Conservation (phyloP, 2,797 vertebrate genomes). For the Danio jaintianensis region DNA sequence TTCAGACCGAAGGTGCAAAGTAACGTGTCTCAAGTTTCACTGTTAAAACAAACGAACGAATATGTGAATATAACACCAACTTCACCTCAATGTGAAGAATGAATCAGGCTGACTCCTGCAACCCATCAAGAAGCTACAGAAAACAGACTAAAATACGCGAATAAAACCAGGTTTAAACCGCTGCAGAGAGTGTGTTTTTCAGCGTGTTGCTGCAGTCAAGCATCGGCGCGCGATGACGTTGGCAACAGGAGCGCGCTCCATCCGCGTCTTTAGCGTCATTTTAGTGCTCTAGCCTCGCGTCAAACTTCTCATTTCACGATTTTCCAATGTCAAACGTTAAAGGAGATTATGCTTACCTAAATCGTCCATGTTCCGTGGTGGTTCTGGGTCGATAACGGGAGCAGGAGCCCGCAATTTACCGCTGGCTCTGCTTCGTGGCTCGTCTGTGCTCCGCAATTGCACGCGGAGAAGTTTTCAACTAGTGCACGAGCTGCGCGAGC, state of each 20-base stretch:
- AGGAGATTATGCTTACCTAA: slow-evolving; percentile 72
- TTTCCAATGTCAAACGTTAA: not conserved
- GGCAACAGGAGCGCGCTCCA: slow-evolving; percentile 17
- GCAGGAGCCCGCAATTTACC: slow-evolving; percentile 61
- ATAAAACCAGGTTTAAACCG: not conserved
- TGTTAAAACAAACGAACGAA: too few relatives aligned
- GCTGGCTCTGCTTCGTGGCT: slow-evolving; percentile 57
- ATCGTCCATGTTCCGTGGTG: slow-evolving; percentile 79
- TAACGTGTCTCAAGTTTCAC: too few relatives aligned
- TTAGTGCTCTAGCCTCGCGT: not conserved
- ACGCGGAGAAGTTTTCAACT: slow-evolving; percentile 75
- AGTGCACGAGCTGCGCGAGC: slow-evolving; percentile 39
- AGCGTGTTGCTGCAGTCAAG: slow-evolving; percentile 28
- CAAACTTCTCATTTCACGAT: not conserved
- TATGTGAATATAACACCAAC: too few relatives aligned
- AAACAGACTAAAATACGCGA: not conserved
- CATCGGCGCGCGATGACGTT: slow-evolving; percentile 36
- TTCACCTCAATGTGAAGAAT: not conserved
- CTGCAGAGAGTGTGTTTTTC: not conserved
- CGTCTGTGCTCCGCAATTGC: slow-evolving; percentile 44
- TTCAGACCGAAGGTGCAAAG: too few relatives aligned
- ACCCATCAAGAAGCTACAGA: not conserved
- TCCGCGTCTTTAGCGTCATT: not conserved
- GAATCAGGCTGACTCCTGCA: not conserved
- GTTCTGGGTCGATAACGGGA: slow-evolving; percentile 64